A percentile compares a stretch with the other conserved stretches of the same genome.
phyloP scores from a whole-genome alignment of 2,113 vertebrate genomes.

The Dromiciops gliroides region DNA sequence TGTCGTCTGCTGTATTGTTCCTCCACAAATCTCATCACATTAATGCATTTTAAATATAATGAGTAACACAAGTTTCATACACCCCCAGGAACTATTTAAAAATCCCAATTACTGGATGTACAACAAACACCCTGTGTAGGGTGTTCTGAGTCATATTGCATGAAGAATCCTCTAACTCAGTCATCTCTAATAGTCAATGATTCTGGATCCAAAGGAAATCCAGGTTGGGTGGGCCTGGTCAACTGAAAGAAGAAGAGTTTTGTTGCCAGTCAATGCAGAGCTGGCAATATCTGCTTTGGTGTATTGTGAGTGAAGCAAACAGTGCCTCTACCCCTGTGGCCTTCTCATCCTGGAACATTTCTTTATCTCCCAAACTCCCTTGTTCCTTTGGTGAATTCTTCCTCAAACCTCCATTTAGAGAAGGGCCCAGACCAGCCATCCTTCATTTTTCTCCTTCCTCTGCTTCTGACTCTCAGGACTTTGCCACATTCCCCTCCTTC shows the following conservation, averaged over 20 bases:
- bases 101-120: constrained; percentile 7
- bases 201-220: background rate
- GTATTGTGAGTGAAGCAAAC: background rate
- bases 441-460: background rate
- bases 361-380: background rate
- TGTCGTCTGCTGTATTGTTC: constrained; percentile 18
- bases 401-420: background rate
- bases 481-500: background rate
- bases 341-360: background rate
- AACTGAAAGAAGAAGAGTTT: background rate
- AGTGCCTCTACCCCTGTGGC: background rate
- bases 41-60: constrained; percentile 46
- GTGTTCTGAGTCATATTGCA: background rate
- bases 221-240: background rate
- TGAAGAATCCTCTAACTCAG: background rate
- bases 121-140: background rate
- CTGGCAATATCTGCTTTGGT: background rate
- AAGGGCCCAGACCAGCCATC: background rate
- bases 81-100: constrained; percentile 24
- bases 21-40: background rate
- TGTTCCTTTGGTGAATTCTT: background rate
- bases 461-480: background rate
- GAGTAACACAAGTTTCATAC: constrained; percentile 28
- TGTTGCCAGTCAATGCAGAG: background rate
- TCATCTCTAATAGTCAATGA: background rate